Evolutionary conservation across 2,888 invertebrate species (phyloP).

Genomic region (Caenorhabditis sp.): DNA sequence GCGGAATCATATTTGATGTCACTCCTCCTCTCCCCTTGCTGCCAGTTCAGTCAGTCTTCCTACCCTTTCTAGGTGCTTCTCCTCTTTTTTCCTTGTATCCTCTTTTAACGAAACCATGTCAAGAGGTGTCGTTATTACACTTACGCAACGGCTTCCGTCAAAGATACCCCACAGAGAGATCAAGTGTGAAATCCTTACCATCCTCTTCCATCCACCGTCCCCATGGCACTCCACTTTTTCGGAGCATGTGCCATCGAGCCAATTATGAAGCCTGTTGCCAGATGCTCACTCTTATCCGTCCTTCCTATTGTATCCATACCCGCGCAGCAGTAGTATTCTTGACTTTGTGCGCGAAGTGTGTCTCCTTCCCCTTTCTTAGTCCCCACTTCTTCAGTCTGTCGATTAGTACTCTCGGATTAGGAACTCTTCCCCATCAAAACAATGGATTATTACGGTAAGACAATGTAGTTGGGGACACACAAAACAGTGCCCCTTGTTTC

Average conservation of each 20-base stretch:
- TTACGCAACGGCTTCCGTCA: conserved; percentile 52
- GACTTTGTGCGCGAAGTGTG: conserved; percentile 64
- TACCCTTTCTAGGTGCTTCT: conserved; percentile 32
- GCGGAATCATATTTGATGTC: conserved; percentile 67
- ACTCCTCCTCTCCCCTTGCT: conserved; percentile 32
- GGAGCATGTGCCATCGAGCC: conserved; percentile 57
- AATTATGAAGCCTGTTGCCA: conserved; percentile 66
- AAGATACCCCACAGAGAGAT: conserved; percentile 43
- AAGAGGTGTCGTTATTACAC: conserved; percentile 43
- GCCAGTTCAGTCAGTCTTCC: conserved; percentile 43
- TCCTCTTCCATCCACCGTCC: conserved; percentile 2
- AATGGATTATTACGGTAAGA: conserved; percentile 60
- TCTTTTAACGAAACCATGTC: conserved; percentile 32
- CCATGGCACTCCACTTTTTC: conserved; percentile 19
- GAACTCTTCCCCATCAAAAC: conserved; percentile 29
- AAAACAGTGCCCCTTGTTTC: conserved; percentile 17
- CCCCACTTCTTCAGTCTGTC: background rate
- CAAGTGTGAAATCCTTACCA: conserved; percentile 25
- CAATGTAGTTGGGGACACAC: background rate
- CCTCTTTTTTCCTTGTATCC: background rate
- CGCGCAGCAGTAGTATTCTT: conserved; percentile 38
- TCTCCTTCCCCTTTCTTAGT: conserved; percentile 9
- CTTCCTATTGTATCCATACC: conserved; percentile 48
- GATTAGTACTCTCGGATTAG: conserved; percentile 30
- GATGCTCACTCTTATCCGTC: conserved; percentile 61